Evolutionary conservation across 2,888 invertebrate genomes (phyloP), one percentile per base, ranked within the genome.

Genomic region (Tuta absoluta): DNA sequence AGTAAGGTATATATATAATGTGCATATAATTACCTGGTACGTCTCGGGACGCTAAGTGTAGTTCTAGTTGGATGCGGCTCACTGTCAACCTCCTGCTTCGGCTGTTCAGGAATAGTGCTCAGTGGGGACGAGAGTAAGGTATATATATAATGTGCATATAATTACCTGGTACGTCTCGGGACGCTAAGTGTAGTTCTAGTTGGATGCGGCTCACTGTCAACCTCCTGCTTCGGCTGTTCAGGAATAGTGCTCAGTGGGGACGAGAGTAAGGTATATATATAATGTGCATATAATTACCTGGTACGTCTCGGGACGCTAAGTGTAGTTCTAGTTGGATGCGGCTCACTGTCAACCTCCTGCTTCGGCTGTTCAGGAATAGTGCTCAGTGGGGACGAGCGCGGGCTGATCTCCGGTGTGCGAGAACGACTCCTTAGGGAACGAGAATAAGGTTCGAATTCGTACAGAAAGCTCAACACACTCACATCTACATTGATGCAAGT

Each of bases 331-430:
- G 41, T 64, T 0, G 80, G 68, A 12, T 84, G 86, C 0, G 81
- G 78, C 48, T 82, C 84, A 38, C 79, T 80, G 0, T 78, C 80
- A 0, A 45, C 21, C 62, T 88, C 87, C 37, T 78, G 84, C 17
- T 66, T 72, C 0, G 87, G 85, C 48, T 73, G 82, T 48, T 89
- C 90, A 0, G 71, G 76, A 1, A 89, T 88, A 0, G 86, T 70
- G 0, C 82, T 76, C 7, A 90, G 70, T 0, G 84, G 80, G 0
- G 85, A 80, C 10, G 80, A 71, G 1, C 80, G 80, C 0, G 88
- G 87, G 60, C 87, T 88, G 1, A 83, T 24, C 4, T 87, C 87
- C 0, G 90, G 90, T 0, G 90, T 90, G 7, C 83, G 84, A 0
- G 87, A 87, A 11, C 85, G 70, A 45, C 56, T 56, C 33, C 56